phyloP scores from a whole-genome alignment of 2,113 vertebrate genomes.

The Choloepus hoffmanni region DNA sequence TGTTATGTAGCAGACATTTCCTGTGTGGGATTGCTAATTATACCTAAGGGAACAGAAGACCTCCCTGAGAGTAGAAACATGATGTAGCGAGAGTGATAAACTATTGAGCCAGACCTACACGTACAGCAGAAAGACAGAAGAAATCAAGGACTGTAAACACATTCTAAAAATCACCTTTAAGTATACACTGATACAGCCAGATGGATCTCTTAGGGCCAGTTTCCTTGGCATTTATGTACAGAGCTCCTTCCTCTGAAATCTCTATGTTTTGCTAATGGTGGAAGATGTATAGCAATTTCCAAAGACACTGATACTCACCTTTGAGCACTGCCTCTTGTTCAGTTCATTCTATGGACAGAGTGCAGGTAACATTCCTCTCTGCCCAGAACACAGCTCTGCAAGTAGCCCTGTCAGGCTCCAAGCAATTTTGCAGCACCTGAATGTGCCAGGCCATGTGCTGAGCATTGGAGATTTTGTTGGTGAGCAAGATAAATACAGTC shows the following conservation, averaged over 20 bases:
- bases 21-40: slow-evolving; percentile 62
- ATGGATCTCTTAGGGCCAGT: background rate
- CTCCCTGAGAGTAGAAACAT: slow-evolving; percentile 9
- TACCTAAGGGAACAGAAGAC: slow-evolving; percentile 37
- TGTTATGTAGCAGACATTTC: slow-evolving; percentile 58
- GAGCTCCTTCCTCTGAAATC: background rate
- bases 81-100: background rate
- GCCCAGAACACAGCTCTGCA: background rate
- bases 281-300: background rate
- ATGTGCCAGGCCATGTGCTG: background rate
- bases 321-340: fast-evolving
- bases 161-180: slow-evolving; percentile 52
- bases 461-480: background rate
- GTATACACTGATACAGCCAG: background rate
- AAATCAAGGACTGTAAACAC: slow-evolving; percentile 46
- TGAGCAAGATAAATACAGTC: background rate
- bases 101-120: background rate
- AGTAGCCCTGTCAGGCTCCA: background rate
- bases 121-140: background rate
- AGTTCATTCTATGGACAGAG: background rate
- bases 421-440: background rate
- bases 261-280: background rate
- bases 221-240: slow-evolving; percentile 32
- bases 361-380: background rate
- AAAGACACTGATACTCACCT: fast-evolving